A percentile compares a stretch with the other conserved stretches of the same genome.
These are phyloP conservation scores for Drosophila quinaria DNA, from an alignment of 2,888 invertebrate genomes.

Conservation along the genomic window DNA sequence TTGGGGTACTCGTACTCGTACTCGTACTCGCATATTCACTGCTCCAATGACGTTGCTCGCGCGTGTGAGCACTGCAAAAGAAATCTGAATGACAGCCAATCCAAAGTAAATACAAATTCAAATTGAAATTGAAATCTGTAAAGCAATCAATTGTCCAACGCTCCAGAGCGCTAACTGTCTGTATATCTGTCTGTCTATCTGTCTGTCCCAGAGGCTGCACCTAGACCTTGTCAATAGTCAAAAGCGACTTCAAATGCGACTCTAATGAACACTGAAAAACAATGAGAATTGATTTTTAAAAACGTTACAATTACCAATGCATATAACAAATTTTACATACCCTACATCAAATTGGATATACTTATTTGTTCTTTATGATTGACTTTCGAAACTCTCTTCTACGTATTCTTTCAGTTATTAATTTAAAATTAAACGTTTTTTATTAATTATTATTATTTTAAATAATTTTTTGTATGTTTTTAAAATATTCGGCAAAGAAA, in stretches of 20 bases:
- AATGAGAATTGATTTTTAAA: slow-evolving; percentile 70
- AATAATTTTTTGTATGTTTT: too few relatives aligned
- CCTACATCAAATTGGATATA: slow-evolving; percentile 7
- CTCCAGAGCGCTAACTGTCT: slow-evolving; percentile 52
- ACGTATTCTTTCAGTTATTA: too few relatives aligned
- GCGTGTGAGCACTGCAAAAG: slow-evolving; percentile 64
- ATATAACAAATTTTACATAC: slow-evolving; percentile 38
- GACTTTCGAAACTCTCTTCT: not conserved
- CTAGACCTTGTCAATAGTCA: slow-evolving; percentile 81
- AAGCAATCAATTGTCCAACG: slow-evolving; percentile 71
- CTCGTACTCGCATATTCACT: slow-evolving; percentile 28
- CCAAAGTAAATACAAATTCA: slow-evolving; percentile 60
- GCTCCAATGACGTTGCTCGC: slow-evolving; percentile 59
- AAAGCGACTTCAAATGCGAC: slow-evolving; percentile 63
- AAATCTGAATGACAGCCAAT: slow-evolving; percentile 73
- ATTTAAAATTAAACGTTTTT: not conserved
- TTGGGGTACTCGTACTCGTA: slow-evolving; percentile 13
- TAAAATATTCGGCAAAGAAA: too few relatives aligned
- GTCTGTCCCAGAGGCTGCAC: slow-evolving; percentile 70
- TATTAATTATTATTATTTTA: not conserved
- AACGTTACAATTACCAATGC: slow-evolving; percentile 58
- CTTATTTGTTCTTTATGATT: too few relatives aligned
- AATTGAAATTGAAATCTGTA: slow-evolving; percentile 60
- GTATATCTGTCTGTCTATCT: slow-evolving; percentile 16
- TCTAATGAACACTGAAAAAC: slow-evolving; percentile 62